Evolutionary conservation across 2,888 invertebrate genomes (phyloP).

Genomic region (Pollenia labialis): DNA sequence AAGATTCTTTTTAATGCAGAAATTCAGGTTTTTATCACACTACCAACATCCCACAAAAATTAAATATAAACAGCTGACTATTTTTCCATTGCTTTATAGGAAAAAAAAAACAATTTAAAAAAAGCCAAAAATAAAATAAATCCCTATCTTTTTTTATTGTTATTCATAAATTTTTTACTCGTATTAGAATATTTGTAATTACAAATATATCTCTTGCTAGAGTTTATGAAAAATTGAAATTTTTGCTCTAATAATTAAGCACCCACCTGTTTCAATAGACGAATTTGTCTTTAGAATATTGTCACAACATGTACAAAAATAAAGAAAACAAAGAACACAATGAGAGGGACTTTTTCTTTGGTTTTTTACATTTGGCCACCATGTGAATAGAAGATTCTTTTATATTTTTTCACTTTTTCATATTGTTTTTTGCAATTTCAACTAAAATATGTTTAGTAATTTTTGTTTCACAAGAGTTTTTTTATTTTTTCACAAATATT

Average conservation of each 20-base stretch:
- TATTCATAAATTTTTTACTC: background rate
- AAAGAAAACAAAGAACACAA: slow-evolving; percentile 58
- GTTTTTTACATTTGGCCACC: slow-evolving; percentile 46
- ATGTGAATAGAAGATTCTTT: background rate
- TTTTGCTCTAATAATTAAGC: slow-evolving; percentile 59
- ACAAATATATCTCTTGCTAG: background rate
- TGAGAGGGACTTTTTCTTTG: slow-evolving; percentile 4
- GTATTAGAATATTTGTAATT: background rate
- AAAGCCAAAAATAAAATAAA: slow-evolving; percentile 27
- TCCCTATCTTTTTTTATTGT: slow-evolving; percentile 13
- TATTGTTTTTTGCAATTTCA: slow-evolving; percentile 6
- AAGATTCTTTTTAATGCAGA: slow-evolving; percentile 11
- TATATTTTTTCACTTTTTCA: slow-evolving; percentile 6
- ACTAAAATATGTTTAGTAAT: slow-evolving; percentile 39
- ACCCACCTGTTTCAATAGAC: slow-evolving; percentile 70
- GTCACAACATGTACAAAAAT: slow-evolving; percentile 62
- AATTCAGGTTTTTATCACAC: background rate
- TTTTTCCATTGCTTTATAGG: slow-evolving; percentile 1
- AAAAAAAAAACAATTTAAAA: background rate
- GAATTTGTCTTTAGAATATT: slow-evolving; percentile 33
- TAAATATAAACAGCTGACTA: slow-evolving; percentile 54
- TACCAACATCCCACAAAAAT: background rate
- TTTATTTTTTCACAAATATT: slow-evolving; percentile 46
- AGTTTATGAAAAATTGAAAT: background rate
- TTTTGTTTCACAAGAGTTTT: slow-evolving; percentile 15